phyloP scores from a whole-genome alignment of 2,888 invertebrate species.

The Allacma fusca region DNA sequence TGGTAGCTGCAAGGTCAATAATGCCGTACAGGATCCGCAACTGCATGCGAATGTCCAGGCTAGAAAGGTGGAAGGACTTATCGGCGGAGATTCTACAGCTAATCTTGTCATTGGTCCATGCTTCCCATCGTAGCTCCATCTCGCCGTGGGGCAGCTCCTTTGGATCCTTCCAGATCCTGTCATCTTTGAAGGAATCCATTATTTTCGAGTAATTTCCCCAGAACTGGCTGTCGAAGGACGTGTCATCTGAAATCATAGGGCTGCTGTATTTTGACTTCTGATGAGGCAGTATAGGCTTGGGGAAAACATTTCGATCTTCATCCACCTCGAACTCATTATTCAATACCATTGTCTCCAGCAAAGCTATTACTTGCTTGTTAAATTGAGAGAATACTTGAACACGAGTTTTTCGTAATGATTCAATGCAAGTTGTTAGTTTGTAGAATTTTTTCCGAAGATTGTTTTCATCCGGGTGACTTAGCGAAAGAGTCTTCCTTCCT shows the following conservation, averaged over 20 bases:
- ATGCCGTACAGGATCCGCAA: neutral
- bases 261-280: neutral
- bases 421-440: conserved; percentile 27
- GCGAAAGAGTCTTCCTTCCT: neutral
- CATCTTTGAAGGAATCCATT: neutral
- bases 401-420: conserved; percentile 11
- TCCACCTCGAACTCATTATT: conserved; percentile 26
- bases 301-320: neutral
- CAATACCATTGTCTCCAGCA: conserved; percentile 14
- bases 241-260: neutral
- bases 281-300: neutral
- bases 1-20: neutral
- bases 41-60: neutral
- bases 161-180: conserved; percentile 8
- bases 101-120: conserved; percentile 17
- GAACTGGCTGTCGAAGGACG: conserved; percentile 23
- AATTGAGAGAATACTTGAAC: conserved; percentile 26
- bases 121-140: conserved; percentile 26
- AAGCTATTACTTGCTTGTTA: conserved; percentile 14
- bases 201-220: conserved; percentile 30
- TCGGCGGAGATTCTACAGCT: neutral
- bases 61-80: conserved; percentile 2
- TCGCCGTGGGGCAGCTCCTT: conserved; percentile 10
- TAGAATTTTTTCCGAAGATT: conserved; percentile 2
- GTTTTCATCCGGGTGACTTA: neutral